phyloP scores from a whole-genome alignment of 2,113 vertebrate species.

The Esox niger region DNA sequence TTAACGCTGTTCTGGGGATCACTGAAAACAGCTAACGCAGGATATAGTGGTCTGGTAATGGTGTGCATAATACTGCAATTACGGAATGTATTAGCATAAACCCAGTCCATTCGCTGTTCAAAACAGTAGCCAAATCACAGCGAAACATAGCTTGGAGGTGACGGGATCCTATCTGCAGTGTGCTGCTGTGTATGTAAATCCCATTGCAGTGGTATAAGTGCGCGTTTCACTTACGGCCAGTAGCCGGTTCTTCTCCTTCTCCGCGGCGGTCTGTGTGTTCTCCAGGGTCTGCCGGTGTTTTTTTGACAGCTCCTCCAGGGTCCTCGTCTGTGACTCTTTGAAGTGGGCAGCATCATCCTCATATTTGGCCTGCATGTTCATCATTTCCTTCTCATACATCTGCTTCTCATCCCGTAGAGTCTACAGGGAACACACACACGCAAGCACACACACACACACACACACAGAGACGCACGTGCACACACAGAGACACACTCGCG shows the following conservation, averaged over 20 bases:
- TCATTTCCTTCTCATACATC: constrained; percentile 87
- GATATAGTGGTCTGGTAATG: too few relatives aligned
- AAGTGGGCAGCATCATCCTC: constrained; percentile 86
- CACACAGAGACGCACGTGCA: too few relatives aligned
- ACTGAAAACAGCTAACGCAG: too few relatives aligned
- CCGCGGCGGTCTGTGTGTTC: constrained; percentile 75
- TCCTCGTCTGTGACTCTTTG: constrained; percentile 88
- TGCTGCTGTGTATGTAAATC: neutral
- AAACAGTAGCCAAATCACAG: too few relatives aligned
- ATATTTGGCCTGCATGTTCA: constrained; percentile 75
- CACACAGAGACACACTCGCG: too few relatives aligned
- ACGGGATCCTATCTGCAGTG: neutral
- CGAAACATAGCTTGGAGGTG: too few relatives aligned
- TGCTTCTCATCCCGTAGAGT: constrained; percentile 88
- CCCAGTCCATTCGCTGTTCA: too few relatives aligned
- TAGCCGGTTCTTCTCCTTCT: constrained; percentile 87
- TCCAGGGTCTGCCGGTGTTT: constrained; percentile 88
- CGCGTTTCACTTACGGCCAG: constrained; percentile 77
- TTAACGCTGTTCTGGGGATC: too few relatives aligned
- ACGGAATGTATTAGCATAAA: too few relatives aligned
- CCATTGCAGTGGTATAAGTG: neutral
- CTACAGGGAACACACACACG: constrained; percentile 56
- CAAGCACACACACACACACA: too few relatives aligned
- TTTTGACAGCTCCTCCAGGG: constrained; percentile 87
- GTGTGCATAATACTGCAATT: too few relatives aligned